phyloP scores from a whole-genome alignment of 1,140 invertebrate genomes.

The Aleiodes sp. region DNA sequence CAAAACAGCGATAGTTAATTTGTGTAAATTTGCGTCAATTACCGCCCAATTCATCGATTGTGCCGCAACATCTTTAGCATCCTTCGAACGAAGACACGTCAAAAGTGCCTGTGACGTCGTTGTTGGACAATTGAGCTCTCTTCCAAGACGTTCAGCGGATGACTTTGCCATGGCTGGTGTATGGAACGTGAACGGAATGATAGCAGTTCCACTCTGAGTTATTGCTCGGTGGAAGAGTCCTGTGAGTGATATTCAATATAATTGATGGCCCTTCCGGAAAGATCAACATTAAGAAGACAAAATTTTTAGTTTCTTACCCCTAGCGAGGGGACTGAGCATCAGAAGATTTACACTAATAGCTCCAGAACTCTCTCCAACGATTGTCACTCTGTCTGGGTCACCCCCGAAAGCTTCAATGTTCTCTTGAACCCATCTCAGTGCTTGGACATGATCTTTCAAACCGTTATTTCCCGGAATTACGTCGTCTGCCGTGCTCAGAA shows the following conservation, averaged over 20 bases:
- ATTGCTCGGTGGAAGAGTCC: constrained; percentile 79
- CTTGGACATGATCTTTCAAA: constrained; percentile 77
- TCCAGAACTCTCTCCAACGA: constrained; percentile 80
- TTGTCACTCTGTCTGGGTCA: constrained; percentile 71
- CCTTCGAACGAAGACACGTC: constrained; percentile 69
- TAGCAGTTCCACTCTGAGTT: constrained; percentile 80
- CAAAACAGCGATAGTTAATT: neutral
- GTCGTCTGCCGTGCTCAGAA: constrained; percentile 71
- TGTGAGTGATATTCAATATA: too few relatives aligned
- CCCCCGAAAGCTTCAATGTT: constrained; percentile 70
- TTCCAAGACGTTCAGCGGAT: constrained; percentile 72
- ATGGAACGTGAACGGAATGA: constrained; percentile 80
- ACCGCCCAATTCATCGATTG: neutral
- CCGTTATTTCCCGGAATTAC: constrained; percentile 76
- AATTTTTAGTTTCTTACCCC: constrained; percentile 61
- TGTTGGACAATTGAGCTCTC: constrained; percentile 70
- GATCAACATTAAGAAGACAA: neutral
- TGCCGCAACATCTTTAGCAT: constrained; percentile 70
- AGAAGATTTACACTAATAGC: constrained; percentile 74
- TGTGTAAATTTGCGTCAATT: neutral
- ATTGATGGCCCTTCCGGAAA: too few relatives aligned
- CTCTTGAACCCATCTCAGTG: constrained; percentile 55
- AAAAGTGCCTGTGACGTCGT: constrained; percentile 65
- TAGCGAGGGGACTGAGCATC: constrained; percentile 74
- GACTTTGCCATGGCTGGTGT: constrained; percentile 69